Conservation (phyloP, 2,888 invertebrate genomes). For the Junonia oenone region DNA sequence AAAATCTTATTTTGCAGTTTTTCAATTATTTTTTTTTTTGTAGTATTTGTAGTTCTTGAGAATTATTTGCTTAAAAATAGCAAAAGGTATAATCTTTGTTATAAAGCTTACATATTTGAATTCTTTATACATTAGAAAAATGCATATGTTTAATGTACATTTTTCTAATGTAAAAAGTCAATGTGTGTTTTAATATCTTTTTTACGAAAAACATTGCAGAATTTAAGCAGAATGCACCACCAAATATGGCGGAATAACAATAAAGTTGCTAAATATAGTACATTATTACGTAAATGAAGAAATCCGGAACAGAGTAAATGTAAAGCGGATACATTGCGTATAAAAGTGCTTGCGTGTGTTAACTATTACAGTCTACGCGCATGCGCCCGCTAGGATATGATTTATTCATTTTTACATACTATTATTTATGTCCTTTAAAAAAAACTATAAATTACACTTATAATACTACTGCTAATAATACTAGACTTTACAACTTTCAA, state of each 20-base stretch:
- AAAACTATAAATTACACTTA: background rate
- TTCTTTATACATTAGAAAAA: too few species aligned
- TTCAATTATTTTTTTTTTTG: too few species aligned
- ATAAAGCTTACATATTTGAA: too few species aligned
- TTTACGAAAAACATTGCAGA: background rate
- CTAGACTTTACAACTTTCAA: background rate
- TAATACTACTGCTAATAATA: too few species aligned
- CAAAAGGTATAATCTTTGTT: too few species aligned
- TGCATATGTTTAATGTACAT: too few species aligned
- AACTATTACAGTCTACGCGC: background rate
- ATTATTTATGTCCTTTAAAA: background rate
- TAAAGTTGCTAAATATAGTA: constrained; percentile 1
- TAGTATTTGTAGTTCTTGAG: too few species aligned
- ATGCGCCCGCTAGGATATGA: background rate
- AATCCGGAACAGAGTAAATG: constrained; percentile 24
- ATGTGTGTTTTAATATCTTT: too few species aligned
- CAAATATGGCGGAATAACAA: background rate
- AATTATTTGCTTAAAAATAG: too few species aligned
- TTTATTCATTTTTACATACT: background rate
- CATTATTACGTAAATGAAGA: constrained; percentile 25
- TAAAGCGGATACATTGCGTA: constrained; percentile 25
- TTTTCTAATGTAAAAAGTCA: too few species aligned
- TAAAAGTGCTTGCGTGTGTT: constrained; percentile 4
- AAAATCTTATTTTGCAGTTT: too few species aligned
- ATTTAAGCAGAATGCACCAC: background rate